phyloP scores from a whole-genome alignment of 2,113 vertebrate genomes.

The Archilochus colubris region DNA sequence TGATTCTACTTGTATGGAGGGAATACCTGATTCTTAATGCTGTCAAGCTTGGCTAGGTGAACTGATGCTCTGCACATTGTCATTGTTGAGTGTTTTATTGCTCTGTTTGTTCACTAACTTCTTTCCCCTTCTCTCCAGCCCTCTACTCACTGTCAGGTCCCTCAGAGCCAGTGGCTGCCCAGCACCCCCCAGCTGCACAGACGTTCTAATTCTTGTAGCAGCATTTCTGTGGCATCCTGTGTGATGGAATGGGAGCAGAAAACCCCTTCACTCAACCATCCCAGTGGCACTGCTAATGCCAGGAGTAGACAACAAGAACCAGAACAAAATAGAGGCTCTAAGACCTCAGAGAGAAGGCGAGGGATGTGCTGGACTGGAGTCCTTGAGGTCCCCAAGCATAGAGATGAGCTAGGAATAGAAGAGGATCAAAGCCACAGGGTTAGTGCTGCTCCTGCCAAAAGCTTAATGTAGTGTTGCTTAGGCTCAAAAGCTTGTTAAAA shows the following conservation, averaged over 20 bases:
- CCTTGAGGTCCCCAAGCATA: slow-evolving; percentile 66
- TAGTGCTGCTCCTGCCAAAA: slow-evolving; percentile 73
- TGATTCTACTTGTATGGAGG: background rate
- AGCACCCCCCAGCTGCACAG: slow-evolving; percentile 65
- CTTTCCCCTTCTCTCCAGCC: slow-evolving; percentile 75
- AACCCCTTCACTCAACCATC: slow-evolving; percentile 76
- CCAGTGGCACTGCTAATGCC: slow-evolving; percentile 65
- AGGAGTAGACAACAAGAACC: slow-evolving; percentile 77
- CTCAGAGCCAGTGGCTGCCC: slow-evolving; percentile 63
- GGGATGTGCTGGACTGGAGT: slow-evolving; percentile 82
- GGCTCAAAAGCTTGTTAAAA: background rate
- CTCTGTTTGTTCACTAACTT: slow-evolving; percentile 51
- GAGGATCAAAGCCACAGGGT: slow-evolving; percentile 86
- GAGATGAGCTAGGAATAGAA: slow-evolving; percentile 82
- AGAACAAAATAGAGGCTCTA: slow-evolving; percentile 67
- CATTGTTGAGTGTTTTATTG: background rate
- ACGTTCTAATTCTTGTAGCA: slow-evolving; percentile 82
- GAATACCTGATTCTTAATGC: background rate
- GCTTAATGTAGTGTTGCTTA: background rate
- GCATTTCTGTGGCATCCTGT: slow-evolving; percentile 91
- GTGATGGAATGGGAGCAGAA: slow-evolving; percentile 93
- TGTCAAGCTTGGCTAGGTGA: background rate
- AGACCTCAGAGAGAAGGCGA: slow-evolving; percentile 84
- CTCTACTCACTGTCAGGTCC: slow-evolving; percentile 72
- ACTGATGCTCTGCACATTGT: background rate